Conservation (phyloP, 2,888 invertebrate species). For the Panorpa germanica region DNA sequence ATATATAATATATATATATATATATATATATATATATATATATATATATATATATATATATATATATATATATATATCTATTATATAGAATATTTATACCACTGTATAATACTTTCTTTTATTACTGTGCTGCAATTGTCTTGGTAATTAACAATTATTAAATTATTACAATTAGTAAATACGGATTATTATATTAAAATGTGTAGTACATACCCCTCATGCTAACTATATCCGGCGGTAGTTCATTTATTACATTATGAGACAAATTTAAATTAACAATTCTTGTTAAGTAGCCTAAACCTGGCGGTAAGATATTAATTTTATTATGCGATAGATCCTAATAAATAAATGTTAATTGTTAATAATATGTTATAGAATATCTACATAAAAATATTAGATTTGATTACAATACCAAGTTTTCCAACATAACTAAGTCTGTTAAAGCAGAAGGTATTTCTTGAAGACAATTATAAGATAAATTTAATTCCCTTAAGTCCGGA, state of each 20-base stretch:
- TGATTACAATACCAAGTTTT: slow-evolving; percentile 36
- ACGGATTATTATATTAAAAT: too few relatives aligned
- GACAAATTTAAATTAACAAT: not conserved
- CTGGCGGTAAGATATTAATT: slow-evolving; percentile 1
- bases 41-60: too few relatives aligned
- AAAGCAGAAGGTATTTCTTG: slow-evolving; percentile 45
- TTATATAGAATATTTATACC: too few relatives aligned
- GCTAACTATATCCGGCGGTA: not conserved
- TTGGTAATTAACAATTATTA: too few relatives aligned
- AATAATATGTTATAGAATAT: slow-evolving; percentile 8
- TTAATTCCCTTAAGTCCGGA: slow-evolving; percentile 47
- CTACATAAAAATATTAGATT: slow-evolving; percentile 12
- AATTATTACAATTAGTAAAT: too few relatives aligned
- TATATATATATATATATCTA: too few relatives aligned
- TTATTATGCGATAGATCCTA: not conserved
- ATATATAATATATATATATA: slow-evolving; percentile 2
- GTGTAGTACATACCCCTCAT: too few relatives aligned
- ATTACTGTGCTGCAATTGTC: too few relatives aligned
- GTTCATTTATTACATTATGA: not conserved
- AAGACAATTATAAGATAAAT: slow-evolving; percentile 56
- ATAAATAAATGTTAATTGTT: not conserved
- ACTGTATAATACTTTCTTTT: too few relatives aligned
- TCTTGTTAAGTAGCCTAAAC: not conserved
- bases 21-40: too few relatives aligned
- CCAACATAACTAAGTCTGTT: slow-evolving; percentile 62